phyloP scores from a whole-genome alignment of 2,888 invertebrate genomes.

The Acanthosepion pharaonis region DNA sequence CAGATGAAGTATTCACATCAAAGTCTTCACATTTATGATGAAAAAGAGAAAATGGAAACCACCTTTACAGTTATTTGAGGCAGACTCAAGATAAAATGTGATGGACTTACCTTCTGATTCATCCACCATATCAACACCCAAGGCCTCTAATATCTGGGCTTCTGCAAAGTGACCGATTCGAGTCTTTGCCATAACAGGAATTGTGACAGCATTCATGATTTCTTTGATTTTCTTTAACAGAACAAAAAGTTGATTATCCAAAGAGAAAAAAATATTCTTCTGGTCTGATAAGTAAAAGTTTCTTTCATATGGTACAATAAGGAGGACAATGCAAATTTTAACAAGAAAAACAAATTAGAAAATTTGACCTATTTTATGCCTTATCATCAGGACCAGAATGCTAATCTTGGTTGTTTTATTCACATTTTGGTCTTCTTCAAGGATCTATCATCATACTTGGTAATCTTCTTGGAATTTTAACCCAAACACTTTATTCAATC shows the following conservation, averaged over 20 bases:
- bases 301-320: too few relatives aligned
- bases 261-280: not conserved
- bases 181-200: slow-evolving; percentile 72
- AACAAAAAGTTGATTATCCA: not conserved
- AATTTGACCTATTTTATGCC: too few relatives aligned
- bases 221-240: slow-evolving; percentile 66
- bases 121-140: slow-evolving; percentile 73
- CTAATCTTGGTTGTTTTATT: too few relatives aligned
- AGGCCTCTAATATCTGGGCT: slow-evolving; percentile 70
- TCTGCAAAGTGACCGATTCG: slow-evolving; percentile 72
- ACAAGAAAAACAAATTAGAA: too few relatives aligned
- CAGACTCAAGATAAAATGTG: not conserved
- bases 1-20: too few relatives aligned
- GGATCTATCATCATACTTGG: too few relatives aligned
- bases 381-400: too few relatives aligned
- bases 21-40: not conserved
- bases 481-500: too few relatives aligned
- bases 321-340: too few relatives aligned
- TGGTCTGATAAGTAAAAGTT: too few relatives aligned
- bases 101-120: slow-evolving; percentile 69
- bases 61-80: not conserved
- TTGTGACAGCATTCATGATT: slow-evolving; percentile 70
- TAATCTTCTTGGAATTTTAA: too few relatives aligned
- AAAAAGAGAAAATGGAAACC: not conserved
- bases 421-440: too few relatives aligned